Percentiles rank a stretch among this genome's conserved stretches.
phyloP scores from a whole-genome alignment of 2,113 vertebrate genomes.

The Amphiprion ocellaris region DNA sequence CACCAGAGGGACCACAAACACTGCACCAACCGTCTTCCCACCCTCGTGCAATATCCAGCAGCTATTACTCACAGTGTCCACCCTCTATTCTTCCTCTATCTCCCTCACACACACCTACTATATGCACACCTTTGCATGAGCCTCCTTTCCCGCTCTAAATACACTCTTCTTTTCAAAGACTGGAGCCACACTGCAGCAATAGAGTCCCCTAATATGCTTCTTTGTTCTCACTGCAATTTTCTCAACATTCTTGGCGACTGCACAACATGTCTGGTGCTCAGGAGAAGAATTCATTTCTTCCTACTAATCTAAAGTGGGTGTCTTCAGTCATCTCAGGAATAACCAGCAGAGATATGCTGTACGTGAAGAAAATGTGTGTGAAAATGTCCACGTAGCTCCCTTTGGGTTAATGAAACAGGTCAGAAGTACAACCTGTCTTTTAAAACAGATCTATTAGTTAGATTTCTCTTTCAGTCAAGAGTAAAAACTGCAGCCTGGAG shows the following conservation, averaged over 20 bases:
- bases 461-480: conserved; percentile 27
- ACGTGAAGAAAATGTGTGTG: not conserved
- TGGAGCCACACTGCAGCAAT: not conserved
- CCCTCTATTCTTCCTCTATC: not conserved
- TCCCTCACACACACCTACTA: not conserved
- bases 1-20: conserved; percentile 41
- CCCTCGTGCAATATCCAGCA: conserved; percentile 26
- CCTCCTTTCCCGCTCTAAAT: conserved; percentile 8
- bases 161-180: not conserved
- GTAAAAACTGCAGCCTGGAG: not conserved
- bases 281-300: conserved; percentile 4
- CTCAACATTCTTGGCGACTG: conserved; percentile 28
- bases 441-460: not conserved
- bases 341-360: not conserved
- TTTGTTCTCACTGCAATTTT: conserved; percentile 11
- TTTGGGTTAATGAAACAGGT: not conserved
- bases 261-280: not conserved
- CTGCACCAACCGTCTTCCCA: conserved; percentile 49
- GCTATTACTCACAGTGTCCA: conserved; percentile 41
- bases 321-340: conserved; percentile 1
- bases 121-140: not conserved
- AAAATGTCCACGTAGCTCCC: not conserved
- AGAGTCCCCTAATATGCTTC: not conserved
- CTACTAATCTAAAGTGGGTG: conserved; percentile 34
- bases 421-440: not conserved